Percentiles rank a stretch among this genome's conserved stretches.
These are phyloP conservation scores for Cryptotermes secundus DNA, from an alignment of 1,140 invertebrate species.

Conservation along the genomic window DNA sequence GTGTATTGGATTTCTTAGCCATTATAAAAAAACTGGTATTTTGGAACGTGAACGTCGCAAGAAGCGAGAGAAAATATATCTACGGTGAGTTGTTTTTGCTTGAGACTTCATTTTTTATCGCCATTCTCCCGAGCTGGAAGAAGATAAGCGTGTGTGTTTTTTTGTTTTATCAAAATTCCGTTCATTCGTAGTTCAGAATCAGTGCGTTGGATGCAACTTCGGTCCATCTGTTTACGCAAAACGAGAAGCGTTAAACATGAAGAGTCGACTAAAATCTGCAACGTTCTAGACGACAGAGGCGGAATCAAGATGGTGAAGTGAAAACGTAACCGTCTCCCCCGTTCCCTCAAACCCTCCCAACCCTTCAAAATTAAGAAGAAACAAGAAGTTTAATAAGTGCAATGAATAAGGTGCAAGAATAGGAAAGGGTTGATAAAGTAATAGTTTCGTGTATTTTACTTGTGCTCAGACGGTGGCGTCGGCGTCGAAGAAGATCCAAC, in stretches of 20 bases:
- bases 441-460: conserved; percentile 6
- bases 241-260: not conserved
- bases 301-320: conserved; percentile 7
- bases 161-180: not conserved
- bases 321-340: not conserved
- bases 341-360: not conserved
- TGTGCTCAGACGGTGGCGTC: not conserved
- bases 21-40: not conserved
- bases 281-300: not conserved
- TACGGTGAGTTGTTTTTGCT: not conserved
- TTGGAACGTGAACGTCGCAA: not conserved
- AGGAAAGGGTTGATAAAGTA: not conserved
- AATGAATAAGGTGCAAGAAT: not conserved
- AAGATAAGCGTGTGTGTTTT: not conserved
- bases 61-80: not conserved
- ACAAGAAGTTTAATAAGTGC: conserved; percentile 3
- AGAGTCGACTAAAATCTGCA: conserved; percentile 12
- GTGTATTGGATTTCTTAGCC: not conserved
- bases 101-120: not conserved
- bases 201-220: not conserved
- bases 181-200: not conserved
- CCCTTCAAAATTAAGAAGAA: not conserved
- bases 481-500: not conserved
- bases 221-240: conserved; percentile 3
- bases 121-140: not conserved